These are phyloP conservation scores for Chionoecetes opilio DNA, from an alignment of 1,140 invertebrate species.

Conservation along the genomic window DNA sequence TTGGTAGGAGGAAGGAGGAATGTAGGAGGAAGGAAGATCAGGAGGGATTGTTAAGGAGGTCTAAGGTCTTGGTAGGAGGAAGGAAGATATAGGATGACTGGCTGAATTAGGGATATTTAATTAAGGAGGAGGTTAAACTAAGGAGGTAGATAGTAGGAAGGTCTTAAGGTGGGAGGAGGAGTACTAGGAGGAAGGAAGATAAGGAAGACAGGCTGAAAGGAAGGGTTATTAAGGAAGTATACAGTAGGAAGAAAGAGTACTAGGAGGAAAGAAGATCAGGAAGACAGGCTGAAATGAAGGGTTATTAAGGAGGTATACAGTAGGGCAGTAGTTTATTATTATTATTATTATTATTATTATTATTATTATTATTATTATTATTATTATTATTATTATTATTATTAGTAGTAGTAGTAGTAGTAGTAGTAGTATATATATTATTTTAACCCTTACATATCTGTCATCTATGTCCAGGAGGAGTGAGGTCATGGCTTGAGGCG, in stretches of 20 bases:
- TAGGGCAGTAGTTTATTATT: not conserved
- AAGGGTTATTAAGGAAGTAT: not conserved
- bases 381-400: no score
- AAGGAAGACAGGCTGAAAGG: not conserved
- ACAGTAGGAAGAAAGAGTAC: not conserved
- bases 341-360: no score
- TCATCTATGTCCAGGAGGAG: constrained; percentile 69
- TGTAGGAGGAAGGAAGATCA: not conserved
- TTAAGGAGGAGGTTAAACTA: no score
- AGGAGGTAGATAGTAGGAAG: not conserved
- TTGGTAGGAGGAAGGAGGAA: not conserved
- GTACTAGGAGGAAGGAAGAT: not conserved
- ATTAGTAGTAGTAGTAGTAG: no score
- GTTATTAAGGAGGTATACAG: no score
- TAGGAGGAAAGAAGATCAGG: not conserved
- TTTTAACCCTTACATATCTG: constrained; percentile 66
- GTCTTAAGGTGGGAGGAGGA: not conserved
- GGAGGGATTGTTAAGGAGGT: no score
- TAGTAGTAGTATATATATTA: no score
- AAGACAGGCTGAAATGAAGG: not conserved
- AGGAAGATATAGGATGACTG: no score
- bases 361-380: no score
- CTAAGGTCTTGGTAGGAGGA: no score
- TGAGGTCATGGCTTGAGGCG: not conserved
- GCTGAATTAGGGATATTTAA: no score